Percentiles rank a stretch among this genome's conserved stretches.
Conservation (phyloP, 2,113 vertebrate species). For the Panthera tigris region DNA sequence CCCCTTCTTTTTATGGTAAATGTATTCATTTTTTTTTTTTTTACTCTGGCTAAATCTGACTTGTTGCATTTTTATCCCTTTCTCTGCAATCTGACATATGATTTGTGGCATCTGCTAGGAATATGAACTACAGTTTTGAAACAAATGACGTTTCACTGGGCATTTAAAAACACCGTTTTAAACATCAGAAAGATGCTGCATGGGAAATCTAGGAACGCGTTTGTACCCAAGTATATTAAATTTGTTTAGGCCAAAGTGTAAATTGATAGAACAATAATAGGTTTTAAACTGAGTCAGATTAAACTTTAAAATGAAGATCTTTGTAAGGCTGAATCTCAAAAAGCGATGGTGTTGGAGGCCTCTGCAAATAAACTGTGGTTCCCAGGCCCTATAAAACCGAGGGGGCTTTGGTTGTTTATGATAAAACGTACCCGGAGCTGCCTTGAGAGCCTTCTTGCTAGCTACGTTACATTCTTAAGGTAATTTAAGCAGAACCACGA, state of each 20-base stretch:
- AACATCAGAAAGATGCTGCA: background rate
- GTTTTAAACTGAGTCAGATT: slow-evolving; percentile 1
- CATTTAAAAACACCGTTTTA: background rate
- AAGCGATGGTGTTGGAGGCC: background rate
- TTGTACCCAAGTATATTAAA: background rate
- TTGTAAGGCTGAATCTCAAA: background rate
- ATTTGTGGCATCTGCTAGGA: background rate
- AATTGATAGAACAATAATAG: background rate
- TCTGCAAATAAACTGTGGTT: background rate
- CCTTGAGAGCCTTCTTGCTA: background rate
- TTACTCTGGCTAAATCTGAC: background rate
- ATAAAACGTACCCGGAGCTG: background rate
- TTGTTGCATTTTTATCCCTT: background rate
- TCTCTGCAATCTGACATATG: background rate
- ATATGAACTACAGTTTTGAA: background rate
- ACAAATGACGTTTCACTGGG: background rate
- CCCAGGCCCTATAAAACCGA: background rate
- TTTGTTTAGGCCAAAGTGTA: background rate
- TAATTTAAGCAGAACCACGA: background rate
- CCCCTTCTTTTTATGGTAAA: background rate
- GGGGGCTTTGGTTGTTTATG: background rate
- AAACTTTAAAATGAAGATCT: slow-evolving; percentile 40
- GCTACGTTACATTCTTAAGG: background rate
- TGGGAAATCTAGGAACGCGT: background rate
- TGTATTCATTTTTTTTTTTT: background rate